phyloP scores from a whole-genome alignment of 2,888 invertebrate genomes.

The Eurytoma adleriae region DNA sequence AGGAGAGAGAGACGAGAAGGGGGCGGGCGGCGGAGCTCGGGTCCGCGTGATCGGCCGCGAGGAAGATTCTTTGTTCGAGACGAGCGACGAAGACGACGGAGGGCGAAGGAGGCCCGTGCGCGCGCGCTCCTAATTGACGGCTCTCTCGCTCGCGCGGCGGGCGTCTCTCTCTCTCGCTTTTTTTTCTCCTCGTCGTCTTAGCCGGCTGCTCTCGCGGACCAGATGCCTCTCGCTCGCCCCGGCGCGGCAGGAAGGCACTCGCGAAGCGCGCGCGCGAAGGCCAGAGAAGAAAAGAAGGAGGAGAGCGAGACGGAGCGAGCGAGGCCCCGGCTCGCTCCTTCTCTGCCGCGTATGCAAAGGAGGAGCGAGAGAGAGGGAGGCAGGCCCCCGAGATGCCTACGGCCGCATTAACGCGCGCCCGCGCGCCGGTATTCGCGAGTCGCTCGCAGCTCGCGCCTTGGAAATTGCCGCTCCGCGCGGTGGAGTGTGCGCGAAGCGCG shows the following conservation, averaged over 20 bases:
- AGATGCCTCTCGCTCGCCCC: conserved; percentile 64
- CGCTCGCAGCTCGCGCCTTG: conserved; percentile 54
- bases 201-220: conserved; percentile 44
- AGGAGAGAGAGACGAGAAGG: conserved; percentile 61
- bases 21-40: conserved; percentile 1
- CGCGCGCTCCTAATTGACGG: conserved; percentile 71
- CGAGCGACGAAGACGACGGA: not conserved
- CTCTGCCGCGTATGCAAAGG: conserved; percentile 67
- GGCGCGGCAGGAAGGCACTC: conserved; percentile 51
- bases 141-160: conserved; percentile 66
- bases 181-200: conserved; percentile 56
- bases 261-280: conserved; percentile 34
- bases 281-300: conserved; percentile 1
- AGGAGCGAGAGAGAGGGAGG: conserved; percentile 57
- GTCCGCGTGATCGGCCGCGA: conserved; percentile 49
- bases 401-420: conserved; percentile 65
- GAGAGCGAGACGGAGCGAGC: conserved; percentile 42
- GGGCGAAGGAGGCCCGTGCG: conserved; percentile 56
- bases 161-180: conserved; percentile 66
- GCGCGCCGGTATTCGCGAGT: conserved; percentile 59
- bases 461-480: conserved; percentile 43
- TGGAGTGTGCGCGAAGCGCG: not conserved
- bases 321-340: conserved; percentile 60
- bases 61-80: conserved; percentile 51
- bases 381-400: conserved; percentile 59